These are phyloP conservation scores for Scrobipalpa atriplicella DNA, from an alignment of 2,888 invertebrate species.

Conservation along the genomic window DNA sequence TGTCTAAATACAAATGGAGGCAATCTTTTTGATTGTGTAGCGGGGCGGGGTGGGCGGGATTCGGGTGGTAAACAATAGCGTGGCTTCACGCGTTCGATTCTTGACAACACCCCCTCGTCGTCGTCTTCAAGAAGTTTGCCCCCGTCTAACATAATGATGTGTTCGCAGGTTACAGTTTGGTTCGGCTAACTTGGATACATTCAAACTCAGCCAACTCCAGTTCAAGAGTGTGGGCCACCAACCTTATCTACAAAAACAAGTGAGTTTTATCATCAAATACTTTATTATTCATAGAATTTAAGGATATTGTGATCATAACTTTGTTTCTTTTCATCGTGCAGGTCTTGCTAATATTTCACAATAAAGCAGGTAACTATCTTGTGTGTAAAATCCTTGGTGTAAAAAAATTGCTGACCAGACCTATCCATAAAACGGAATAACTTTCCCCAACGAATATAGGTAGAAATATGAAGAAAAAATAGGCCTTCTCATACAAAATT, in stretches of 20 bases:
- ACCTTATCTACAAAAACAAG: constrained; percentile 87
- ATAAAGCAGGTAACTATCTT: constrained; percentile 3
- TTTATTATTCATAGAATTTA: background rate
- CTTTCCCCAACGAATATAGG: no score
- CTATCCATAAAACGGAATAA: no score
- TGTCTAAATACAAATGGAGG: background rate
- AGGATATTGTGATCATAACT: no score
- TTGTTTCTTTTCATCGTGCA: background rate
- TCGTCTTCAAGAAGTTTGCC: background rate
- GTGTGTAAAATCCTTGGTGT: no score
- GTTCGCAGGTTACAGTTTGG: constrained; percentile 70
- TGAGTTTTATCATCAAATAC: constrained; percentile 34
- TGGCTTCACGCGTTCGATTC: no score
- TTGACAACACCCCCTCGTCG: no score
- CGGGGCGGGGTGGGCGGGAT: no score
- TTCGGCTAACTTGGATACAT: constrained; percentile 85
- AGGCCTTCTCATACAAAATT: no score
- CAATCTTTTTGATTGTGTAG: background rate
- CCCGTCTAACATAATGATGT: background rate
- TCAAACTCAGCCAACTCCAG: constrained; percentile 90
- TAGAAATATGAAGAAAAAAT: no score
- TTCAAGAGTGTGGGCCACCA: constrained; percentile 90
- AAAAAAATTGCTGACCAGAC: no score
- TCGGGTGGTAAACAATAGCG: no score
- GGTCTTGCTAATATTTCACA: background rate